phyloP scores from a whole-genome alignment of 2,113 vertebrate genomes.

The Grallaria varia region DNA sequence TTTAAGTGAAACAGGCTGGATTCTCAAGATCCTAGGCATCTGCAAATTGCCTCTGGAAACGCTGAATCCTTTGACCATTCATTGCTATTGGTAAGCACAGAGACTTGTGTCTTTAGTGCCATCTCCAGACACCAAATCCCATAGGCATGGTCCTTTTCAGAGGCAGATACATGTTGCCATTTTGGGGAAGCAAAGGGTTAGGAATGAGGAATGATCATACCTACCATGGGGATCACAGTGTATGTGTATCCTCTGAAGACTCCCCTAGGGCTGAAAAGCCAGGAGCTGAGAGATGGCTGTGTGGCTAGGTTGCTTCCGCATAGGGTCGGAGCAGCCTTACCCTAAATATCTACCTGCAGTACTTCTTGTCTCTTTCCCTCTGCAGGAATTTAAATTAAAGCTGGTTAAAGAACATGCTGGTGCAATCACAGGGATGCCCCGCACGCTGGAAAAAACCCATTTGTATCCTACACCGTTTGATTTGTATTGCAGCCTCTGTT shows the following conservation, averaged over 20 bases:
- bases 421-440: background rate
- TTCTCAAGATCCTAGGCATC: background rate
- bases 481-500: background rate
- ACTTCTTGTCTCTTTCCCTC: background rate
- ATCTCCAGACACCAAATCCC: background rate
- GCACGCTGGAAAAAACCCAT: fast-evolving
- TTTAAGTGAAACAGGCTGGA: background rate
- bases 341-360: background rate
- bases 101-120: background rate
- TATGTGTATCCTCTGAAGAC: background rate
- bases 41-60: background rate
- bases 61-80: background rate
- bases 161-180: background rate
- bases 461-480: background rate
- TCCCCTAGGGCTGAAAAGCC: background rate
- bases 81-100: background rate
- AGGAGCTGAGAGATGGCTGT: background rate
- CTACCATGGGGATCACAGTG: background rate
- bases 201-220: background rate
- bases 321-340: background rate
- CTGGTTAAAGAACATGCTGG: background rate
- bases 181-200: background rate
- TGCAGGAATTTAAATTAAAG: background rate
- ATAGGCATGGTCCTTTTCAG: background rate
- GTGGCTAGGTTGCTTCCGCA: background rate